Evolutionary conservation across 2,113 vertebrate genomes (phyloP), one percentile per base, ranked within the genome.

Genomic region (Sarotherodon lohbergeri): DNA sequence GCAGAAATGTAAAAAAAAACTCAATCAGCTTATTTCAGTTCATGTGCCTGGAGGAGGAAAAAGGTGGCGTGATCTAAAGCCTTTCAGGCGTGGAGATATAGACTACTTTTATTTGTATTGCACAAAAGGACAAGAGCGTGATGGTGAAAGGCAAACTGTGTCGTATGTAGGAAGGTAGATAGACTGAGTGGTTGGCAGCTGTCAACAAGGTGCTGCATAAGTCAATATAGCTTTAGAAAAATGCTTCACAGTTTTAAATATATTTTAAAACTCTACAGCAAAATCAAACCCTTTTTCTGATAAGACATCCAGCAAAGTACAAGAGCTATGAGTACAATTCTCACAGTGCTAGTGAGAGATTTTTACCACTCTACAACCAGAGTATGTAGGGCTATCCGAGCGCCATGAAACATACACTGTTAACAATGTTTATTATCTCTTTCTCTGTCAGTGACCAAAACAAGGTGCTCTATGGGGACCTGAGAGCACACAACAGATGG

Each of bases 401-500:
- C 29, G n/a, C 61, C 7, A 9, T 83, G 56, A 71, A 89, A 63
- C 36, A 89, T 24, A 82, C 59, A 54, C 73, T 29, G 57, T 83
- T 91, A 91, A 93, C 90, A 90, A 87, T 90, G 91, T 92, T 94
- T 93, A 90, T 92, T 88, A 89, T 91, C 82, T 88, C 81, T 86
- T 63, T 82, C 88, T 82, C 82, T 34, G 63, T 90, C 87, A 86
- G 84, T 87, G 90, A 90, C 90, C 86, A 90, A 93, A 94, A 92
- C 92, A 92, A 90, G 90, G 86, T 92, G 82, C 92, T 92, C 89
- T 85, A 66, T 63, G 50, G 88, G 86, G 80, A 57, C 91, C 85
- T 61, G 73, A 89, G 89, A 89, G 93, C 71, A 80, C 86, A 90
- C 83, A 90, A 76, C 95, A 95, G 95, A 96, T 94, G 94, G 95